phyloP scores from a whole-genome alignment of 2,113 vertebrate genomes.

The Lucifuga dentata region DNA sequence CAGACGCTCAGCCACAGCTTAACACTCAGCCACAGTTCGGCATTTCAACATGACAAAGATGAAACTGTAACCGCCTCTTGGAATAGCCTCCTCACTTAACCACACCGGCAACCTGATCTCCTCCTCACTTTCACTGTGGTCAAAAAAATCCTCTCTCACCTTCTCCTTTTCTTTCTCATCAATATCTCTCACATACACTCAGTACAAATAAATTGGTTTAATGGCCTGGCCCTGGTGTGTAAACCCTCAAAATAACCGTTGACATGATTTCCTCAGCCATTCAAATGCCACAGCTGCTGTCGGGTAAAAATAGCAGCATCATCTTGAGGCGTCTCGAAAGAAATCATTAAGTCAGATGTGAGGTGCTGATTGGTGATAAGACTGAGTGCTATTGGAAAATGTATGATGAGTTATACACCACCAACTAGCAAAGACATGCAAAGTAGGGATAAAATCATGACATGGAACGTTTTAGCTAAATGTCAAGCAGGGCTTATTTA shows the following conservation, averaged over 20 bases:
- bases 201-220: constrained; percentile 19
- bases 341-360: constrained; percentile 66
- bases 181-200: constrained; percentile 7
- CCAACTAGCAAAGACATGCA: constrained; percentile 31
- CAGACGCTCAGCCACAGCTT: constrained; percentile 29
- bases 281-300: constrained; percentile 79
- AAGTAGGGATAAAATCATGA: constrained; percentile 31
- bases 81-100: constrained; percentile 68
- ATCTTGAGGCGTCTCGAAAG: constrained; percentile 68
- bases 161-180: constrained; percentile 40
- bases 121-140: constrained; percentile 67
- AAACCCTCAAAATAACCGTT: constrained; percentile 78
- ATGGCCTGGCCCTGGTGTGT: constrained; percentile 32
- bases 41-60: constrained; percentile 72
- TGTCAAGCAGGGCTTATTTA: constrained; percentile 48
- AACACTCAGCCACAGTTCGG: constrained; percentile 21
- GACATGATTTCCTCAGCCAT: constrained; percentile 62
- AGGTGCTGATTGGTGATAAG: constrained; percentile 60
- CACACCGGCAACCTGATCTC: constrained; percentile 56
- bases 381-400: constrained; percentile 24
- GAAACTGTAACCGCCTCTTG: constrained; percentile 60
- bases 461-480: constrained; percentile 32
- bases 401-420: constrained; percentile 12
- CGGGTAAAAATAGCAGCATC: constrained; percentile 72
- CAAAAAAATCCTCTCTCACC: constrained; percentile 40